Base-by-base conservation (phyloP, 1,140 invertebrate genomes). In the Neodiprion fabricii region DNA sequence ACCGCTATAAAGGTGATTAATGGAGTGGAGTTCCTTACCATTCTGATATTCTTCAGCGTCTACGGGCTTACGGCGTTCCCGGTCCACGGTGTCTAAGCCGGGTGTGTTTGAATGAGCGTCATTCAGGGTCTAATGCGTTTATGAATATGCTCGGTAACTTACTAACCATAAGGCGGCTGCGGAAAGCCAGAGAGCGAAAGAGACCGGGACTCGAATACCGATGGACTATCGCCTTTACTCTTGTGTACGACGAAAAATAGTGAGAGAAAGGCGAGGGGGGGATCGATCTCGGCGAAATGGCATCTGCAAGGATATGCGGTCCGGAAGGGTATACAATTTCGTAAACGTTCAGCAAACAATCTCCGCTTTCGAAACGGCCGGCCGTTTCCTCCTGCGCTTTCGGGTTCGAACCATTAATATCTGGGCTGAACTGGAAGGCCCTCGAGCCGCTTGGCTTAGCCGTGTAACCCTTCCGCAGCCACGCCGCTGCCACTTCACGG, bases 261-360 rank as follows among this genome's bases (percentile, higher is more conserved):
- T 61, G 53, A 61, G 4, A 40, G 28, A 40, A 40, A 10, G 10
- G n/a, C 50, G 50, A 53, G 11, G 9, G n/a, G 11, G 53, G 53
- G 9, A 69, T 69, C 40, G 67, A 69, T 69, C 11, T 69, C 67
- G 67, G 11, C 67, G 67, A 69, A 69, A 47, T 69, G 40, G 40
- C 67, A 69, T 40, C 28, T 40, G 28, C 28, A 40, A 40, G 28
- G 28, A 40, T 14, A 47, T 12, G 40, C 67, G 11, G 67, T 23
- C 28, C 67, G 17, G 11, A 12, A 47, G 10, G 21, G 67, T 23
- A 47, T 21, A 69, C 67, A 69, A 47, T 23, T 69, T 47, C 14
- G 67, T 47, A 69, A 69, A 69, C 67, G 40, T 21, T 69, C 76
- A 66, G 76, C 79, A 82, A 81, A 82, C 81, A 81, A 82, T 82